phyloP scores from a whole-genome alignment of 2,888 invertebrate genomes.

The Hirtodrosophila trivittata region DNA sequence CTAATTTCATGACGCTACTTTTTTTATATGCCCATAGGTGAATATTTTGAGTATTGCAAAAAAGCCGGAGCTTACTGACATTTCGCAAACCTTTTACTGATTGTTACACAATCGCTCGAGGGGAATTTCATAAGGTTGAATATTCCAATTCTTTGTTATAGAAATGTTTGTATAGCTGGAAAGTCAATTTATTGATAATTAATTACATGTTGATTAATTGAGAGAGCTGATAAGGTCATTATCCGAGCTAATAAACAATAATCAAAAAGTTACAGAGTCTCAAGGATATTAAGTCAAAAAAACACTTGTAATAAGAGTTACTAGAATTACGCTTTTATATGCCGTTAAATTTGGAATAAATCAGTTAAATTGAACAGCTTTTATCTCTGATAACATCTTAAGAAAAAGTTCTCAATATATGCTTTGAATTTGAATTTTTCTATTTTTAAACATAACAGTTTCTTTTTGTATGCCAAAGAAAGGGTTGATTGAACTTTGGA shows the following conservation, averaged over 20 bases:
- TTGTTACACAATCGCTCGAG: slow-evolving; percentile 49
- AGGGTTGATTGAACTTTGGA: slow-evolving; percentile 62
- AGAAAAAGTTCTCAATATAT: too few relatives aligned
- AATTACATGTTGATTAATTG: too few relatives aligned
- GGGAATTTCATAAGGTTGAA: slow-evolving; percentile 21
- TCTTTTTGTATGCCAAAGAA: slow-evolving; percentile 9
- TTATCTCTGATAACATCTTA: too few relatives aligned
- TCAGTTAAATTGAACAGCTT: too few relatives aligned
- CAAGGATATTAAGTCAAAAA: too few relatives aligned
- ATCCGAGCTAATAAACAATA: neutral
- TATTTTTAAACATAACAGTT: too few relatives aligned
- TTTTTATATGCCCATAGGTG: slow-evolving; percentile 14
- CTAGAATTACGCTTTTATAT: too few relatives aligned
- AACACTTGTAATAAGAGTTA: too few relatives aligned
- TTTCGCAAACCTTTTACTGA: slow-evolving; percentile 34
- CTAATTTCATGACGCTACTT: slow-evolving; percentile 54
- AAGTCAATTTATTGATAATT: slow-evolving; percentile 3
- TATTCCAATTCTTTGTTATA: slow-evolving; percentile 37
- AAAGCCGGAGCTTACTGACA: slow-evolving; percentile 40
- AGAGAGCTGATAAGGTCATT: neutral
- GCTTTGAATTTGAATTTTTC: too few relatives aligned
- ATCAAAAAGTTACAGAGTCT: too few relatives aligned
- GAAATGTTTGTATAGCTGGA: slow-evolving; percentile 17
- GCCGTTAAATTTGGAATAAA: too few relatives aligned
- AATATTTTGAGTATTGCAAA: slow-evolving; percentile 21